Percentiles rank a stretch among this genome's conserved stretches.
phyloP scores from a whole-genome alignment of 2,888 invertebrate species.

The Gastracanthus pulcherrimus region DNA sequence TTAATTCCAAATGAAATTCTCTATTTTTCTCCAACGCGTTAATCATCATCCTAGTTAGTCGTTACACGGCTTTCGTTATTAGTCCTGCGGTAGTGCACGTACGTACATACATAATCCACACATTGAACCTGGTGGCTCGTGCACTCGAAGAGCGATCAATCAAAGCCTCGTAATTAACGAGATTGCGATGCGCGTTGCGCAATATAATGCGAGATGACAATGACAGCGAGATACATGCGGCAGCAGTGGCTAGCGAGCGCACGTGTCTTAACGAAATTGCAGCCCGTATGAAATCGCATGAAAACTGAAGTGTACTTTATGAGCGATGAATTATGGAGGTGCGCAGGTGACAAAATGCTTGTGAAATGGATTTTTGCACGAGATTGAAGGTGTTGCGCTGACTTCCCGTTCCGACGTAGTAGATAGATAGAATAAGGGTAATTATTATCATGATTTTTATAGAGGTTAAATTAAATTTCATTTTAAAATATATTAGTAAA shows the following conservation, averaged over 20 bases:
- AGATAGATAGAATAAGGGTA: not conserved
- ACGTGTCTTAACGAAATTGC: constrained; percentile 29
- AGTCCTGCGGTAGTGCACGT: constrained; percentile 55
- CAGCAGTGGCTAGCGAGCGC: not conserved
- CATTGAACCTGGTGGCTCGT: not conserved
- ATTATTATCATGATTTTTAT: too few species aligned
- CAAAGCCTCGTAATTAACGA: constrained; percentile 60
- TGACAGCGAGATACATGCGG: constrained; percentile 50
- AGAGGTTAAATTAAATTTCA: too few species aligned
- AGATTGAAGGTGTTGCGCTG: not conserved
- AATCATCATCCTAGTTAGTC: constrained; percentile 66
- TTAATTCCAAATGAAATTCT: constrained; percentile 54
- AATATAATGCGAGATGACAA: constrained; percentile 64
- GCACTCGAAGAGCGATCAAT: constrained; percentile 66
- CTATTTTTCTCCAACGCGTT: constrained; percentile 55
- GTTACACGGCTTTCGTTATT: constrained; percentile 65
- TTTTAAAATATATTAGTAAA: too few species aligned
- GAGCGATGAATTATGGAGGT: not conserved
- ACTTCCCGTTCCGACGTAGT: not conserved
- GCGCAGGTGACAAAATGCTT: not conserved
- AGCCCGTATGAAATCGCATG: not conserved
- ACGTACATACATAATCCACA: not conserved
- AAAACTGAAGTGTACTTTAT: not conserved
- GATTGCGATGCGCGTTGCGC: constrained; percentile 38
- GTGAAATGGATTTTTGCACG: not conserved